A percentile compares a stretch with the other conserved stretches of the same genome.
phyloP scores from a whole-genome alignment of 1,140 invertebrate species.

The Euborellia annulipes region DNA sequence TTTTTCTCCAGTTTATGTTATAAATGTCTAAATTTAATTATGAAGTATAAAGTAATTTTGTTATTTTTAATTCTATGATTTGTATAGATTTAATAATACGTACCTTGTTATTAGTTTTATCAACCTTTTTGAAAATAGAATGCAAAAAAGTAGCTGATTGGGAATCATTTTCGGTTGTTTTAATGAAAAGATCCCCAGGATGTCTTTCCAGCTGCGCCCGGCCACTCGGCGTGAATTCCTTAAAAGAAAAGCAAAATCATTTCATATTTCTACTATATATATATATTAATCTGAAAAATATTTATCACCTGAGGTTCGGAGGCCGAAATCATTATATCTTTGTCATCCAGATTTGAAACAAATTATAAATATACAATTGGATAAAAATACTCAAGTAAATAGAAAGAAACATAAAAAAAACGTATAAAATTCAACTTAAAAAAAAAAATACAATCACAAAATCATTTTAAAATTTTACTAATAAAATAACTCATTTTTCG shows the following conservation, averaged over 20 bases:
- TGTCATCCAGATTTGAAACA: slow-evolving; percentile 49
- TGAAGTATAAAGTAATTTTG: too few relatives aligned
- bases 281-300: neutral
- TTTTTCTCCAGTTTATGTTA: too few relatives aligned
- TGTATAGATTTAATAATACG: neutral
- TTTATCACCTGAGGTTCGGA: slow-evolving; percentile 58
- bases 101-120: slow-evolving; percentile 39
- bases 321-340: slow-evolving; percentile 59
- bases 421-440: too few relatives aligned
- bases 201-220: slow-evolving; percentile 60
- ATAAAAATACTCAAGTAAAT: too few relatives aligned
- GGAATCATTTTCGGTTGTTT: slow-evolving; percentile 25
- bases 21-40: too few relatives aligned
- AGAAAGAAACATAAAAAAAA: too few relatives aligned
- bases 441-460: too few relatives aligned
- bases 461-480: too few relatives aligned
- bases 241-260: neutral
- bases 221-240: slow-evolving; percentile 82
- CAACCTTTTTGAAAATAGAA: slow-evolving; percentile 55
- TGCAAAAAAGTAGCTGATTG: slow-evolving; percentile 41
- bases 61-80: too few relatives aligned
- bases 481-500: too few relatives aligned
- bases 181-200: slow-evolving; percentile 42
- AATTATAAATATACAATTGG: too few relatives aligned
- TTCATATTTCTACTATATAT: neutral